Evolutionary conservation across 2,113 vertebrate genomes (phyloP), one percentile per base, ranked within the genome.

Genomic region (Turnix velox): DNA sequence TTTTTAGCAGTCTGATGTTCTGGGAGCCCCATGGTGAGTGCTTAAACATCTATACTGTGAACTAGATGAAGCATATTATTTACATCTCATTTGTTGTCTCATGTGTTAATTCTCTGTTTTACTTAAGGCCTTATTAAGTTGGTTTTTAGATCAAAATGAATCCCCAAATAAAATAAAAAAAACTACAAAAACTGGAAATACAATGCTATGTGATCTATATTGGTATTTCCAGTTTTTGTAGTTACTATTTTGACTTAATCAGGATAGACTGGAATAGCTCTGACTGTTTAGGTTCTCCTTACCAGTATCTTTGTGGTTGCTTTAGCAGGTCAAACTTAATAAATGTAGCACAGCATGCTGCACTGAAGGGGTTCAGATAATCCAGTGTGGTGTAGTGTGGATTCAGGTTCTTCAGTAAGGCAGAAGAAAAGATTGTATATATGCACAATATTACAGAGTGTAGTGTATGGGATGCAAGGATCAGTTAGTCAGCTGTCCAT

Each of bases 341-440:
- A 65, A 13, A 39, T 72, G 65, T 87, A 58, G 37, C 62, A 76
- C 10, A 73, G 90, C 25, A 72, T 76, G 33, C 33, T 68, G 20
- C 22, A 28, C 0, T 45, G 67, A 66, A 84, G 20, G 37, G 10
- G 14, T 85, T 91, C 57, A 67, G 11, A 25, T 65, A 72, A 45
- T 61, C 19, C 27, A 19, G 0, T 1, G 4, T 39, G 12, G 17
- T 42, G 22, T 73, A 58, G 12, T 0, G 0, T 69, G 30, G n/a
- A 51, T 76, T 95, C 1, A 2, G 15, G 58, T 23, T 52, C 13
- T 2, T 25, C 31, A 30, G 12, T 39, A 63, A 54, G 14, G 30
- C 33, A 61, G 55, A 61, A 30, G 20, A 68, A 86, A 42, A n/a
- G n/a, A n/a, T n/a, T n/a, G n/a, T n/a, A n/a, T n/a, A n/a, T n/a